Evolutionary conservation across 2,113 vertebrate genomes (phyloP).

Genomic region (Pogona vitticeps): DNA sequence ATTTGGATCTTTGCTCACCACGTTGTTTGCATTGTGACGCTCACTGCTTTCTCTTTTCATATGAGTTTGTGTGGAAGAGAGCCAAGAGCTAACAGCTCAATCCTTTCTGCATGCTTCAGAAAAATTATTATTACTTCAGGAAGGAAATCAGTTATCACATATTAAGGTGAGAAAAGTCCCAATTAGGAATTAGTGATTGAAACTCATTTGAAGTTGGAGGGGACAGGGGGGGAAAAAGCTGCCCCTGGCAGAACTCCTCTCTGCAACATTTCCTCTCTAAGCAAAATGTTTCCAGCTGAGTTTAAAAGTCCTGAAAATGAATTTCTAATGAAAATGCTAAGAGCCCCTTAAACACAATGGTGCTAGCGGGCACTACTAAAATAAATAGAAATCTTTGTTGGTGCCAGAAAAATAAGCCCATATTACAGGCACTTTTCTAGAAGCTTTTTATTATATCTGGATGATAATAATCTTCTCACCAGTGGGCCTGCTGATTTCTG

Average conservation of each 20-base stretch:
- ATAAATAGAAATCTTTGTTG: constrained; percentile 54
- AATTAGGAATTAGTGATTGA: constrained; percentile 40
- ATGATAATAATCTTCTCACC: constrained; percentile 66
- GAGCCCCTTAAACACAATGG: constrained; percentile 49
- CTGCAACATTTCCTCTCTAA: constrained; percentile 56
- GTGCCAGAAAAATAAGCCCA: constrained; percentile 50
- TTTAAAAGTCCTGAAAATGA: constrained; percentile 57
- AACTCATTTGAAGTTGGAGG: constrained; percentile 12
- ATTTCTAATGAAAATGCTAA: constrained; percentile 65
- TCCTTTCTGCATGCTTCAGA: background rate
- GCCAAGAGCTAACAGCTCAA: background rate
- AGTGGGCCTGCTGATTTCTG: constrained; percentile 59
- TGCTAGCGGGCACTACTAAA: constrained; percentile 60
- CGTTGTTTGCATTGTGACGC: background rate
- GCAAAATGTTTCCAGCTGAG: constrained; percentile 56
- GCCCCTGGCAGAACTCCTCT: constrained; percentile 37
- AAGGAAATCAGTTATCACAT: constrained; percentile 8
- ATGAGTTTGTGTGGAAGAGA: background rate
- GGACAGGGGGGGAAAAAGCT: constrained; percentile 22
- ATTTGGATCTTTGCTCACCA: background rate
- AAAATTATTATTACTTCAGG: background rate
- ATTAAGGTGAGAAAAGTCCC: background rate
- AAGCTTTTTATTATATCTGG: constrained; percentile 66
- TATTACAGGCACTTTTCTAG: constrained; percentile 52
- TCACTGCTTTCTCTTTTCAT: background rate